phyloP scores from a whole-genome alignment of 2,888 invertebrate genomes.

The Anorthoa munda region DNA sequence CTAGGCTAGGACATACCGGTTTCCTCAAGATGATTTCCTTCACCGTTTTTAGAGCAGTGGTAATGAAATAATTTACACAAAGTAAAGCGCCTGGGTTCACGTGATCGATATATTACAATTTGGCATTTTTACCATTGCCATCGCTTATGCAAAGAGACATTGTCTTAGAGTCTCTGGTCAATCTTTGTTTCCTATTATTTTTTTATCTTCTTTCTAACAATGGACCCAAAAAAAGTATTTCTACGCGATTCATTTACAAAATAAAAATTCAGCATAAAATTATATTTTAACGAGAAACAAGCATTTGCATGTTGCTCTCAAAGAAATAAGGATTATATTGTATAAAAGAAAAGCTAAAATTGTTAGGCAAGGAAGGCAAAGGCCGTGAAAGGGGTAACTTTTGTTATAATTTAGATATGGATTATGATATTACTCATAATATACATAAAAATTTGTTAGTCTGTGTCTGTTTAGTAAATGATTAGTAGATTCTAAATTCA shows the following conservation, averaged over 20 bases:
- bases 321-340: slow-evolving; percentile 24
- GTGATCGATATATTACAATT: too few species aligned
- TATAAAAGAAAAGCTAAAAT: slow-evolving; percentile 28
- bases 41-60: too few species aligned
- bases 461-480: too few species aligned
- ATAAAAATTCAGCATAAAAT: slow-evolving; percentile 38
- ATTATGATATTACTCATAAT: not conserved
- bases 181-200: not conserved
- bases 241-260: slow-evolving; percentile 10
- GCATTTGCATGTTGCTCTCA: slow-evolving; percentile 31
- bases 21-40: too few species aligned
- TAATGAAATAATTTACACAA: too few species aligned
- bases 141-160: too few species aligned
- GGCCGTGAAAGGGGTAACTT: slow-evolving; percentile 1
- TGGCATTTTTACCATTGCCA: too few species aligned
- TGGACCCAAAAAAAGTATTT: not conserved
- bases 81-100: too few species aligned
- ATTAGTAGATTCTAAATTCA: too few species aligned
- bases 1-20: too few species aligned
- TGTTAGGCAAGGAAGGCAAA: not conserved
- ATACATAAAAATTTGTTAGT: not conserved
- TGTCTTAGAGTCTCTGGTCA: too few species aligned
- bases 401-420: not conserved
- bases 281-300: slow-evolving; percentile 44
- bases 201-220: slow-evolving; percentile 8